Percentiles rank a stretch among this genome's conserved stretches.
These are phyloP conservation scores for Pheosia gnoma DNA, from an alignment of 2,888 invertebrate genomes.

Conservation along the genomic window DNA sequence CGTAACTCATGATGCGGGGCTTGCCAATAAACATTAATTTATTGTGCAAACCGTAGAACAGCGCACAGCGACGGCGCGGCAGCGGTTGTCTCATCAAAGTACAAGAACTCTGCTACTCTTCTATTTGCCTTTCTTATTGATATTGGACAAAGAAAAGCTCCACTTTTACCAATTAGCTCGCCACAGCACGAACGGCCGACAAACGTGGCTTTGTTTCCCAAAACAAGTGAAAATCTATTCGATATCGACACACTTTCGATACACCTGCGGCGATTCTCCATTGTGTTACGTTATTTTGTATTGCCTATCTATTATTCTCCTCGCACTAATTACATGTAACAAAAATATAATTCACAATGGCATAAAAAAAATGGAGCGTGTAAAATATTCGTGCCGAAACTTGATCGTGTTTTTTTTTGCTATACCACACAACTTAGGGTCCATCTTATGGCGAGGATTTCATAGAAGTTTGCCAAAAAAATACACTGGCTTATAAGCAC, in stretches of 20 bases:
- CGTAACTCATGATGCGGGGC: slow-evolving; percentile 26
- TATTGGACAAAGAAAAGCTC: slow-evolving; percentile 65
- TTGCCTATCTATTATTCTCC: slow-evolving; percentile 16
- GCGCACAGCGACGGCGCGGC: slow-evolving; percentile 2
- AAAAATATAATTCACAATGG: slow-evolving; percentile 9
- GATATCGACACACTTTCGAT: slow-evolving; percentile 67
- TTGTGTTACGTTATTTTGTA: slow-evolving; percentile 28
- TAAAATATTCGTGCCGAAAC: slow-evolving; percentile 14
- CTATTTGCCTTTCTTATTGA: slow-evolving; percentile 73
- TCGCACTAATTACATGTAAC: slow-evolving; percentile 13
- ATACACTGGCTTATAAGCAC: too few relatives aligned
- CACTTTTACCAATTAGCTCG: slow-evolving; percentile 81
- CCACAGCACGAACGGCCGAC: slow-evolving; percentile 59
- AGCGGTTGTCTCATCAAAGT: slow-evolving; percentile 44
- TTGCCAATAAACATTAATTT: slow-evolving; percentile 34
- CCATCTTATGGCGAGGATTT: background rate
- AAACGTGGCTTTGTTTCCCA: slow-evolving; percentile 70
- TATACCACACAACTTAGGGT: background rate
- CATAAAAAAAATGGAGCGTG: slow-evolving; percentile 15
- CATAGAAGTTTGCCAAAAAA: background rate
- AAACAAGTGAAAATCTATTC: slow-evolving; percentile 73
- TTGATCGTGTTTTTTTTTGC: slow-evolving; percentile 6
- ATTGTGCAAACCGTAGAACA: slow-evolving; percentile 47
- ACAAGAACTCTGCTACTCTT: slow-evolving; percentile 54
- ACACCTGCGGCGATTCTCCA: slow-evolving; percentile 39